Evolutionary conservation across 2,113 vertebrate species (phyloP), one percentile per base, ranked within the genome.

Genomic region (Solenodon paradoxus): DNA sequence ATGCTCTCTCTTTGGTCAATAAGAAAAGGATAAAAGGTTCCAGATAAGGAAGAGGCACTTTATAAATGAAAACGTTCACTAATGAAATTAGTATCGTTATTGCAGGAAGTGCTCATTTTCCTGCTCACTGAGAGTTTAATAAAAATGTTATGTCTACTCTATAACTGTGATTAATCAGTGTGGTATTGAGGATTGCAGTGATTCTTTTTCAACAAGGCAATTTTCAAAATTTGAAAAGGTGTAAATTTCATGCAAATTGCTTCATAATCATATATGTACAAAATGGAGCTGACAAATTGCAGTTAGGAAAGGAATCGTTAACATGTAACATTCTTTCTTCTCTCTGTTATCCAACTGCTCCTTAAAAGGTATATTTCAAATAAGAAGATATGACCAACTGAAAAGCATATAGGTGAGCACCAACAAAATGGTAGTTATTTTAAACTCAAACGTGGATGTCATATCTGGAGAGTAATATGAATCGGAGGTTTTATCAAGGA

Each of bases 151-250:
- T 93, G 95, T 97, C 97, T 98, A 94, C 91, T 96, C 95, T 92
- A 81, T 97, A 98, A 96, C 95, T 96, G 96, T 96, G 98, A 98
- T 98, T 97, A 98, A 98, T 98, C 98, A 97, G 96, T 3, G 57
- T 19, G 28, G 94, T 92, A 96, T 97, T 40, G 97, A 42, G 32
- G 97, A 96, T n/a, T 30, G 71, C 95, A 91, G 87, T 16, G 40
- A 68, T 94, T 97, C 96, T 96, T 97, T 97, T 69, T 96, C 97
- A 97, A 97, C 94, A 96, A 3, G 32, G 96, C 97, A 86, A 97
- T 98, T 98, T 98, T 97, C 96, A 92, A 98, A 98, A 98, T 98
- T 77, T 98, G 97, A 97, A 98, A 97, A 98, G 98, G 94, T 86
- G 53, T 84, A 90, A 91, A 87, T 12, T 94, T 94, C 96, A 97